A percentile compares a stretch with the other conserved stretches of the same genome.
These are phyloP conservation scores for Agrotis segetum DNA, from an alignment of 2,888 invertebrate genomes.

Conservation along the genomic window DNA sequence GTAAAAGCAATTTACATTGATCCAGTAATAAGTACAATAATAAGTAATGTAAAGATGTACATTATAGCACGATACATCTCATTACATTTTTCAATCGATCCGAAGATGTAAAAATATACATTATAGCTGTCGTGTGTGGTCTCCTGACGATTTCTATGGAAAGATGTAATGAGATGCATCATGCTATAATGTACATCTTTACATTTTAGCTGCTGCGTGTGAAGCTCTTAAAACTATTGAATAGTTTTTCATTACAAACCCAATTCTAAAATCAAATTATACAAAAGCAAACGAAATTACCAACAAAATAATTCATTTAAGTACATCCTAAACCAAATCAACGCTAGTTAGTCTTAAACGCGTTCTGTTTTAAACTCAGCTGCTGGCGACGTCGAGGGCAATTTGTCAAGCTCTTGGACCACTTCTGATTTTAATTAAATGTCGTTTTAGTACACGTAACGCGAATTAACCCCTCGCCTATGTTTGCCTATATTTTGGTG, in stretches of 20 bases:
- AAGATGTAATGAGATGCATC: too few species aligned
- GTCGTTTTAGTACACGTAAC: slow-evolving; percentile 80
- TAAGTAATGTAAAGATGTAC: too few species aligned
- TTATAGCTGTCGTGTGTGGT: too few species aligned
- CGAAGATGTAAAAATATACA: too few species aligned
- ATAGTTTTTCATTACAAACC: neutral
- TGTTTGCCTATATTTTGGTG: slow-evolving; percentile 55
- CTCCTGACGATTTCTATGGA: too few species aligned
- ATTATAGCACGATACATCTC: too few species aligned
- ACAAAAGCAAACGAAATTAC: slow-evolving; percentile 33
- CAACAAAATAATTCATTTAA: slow-evolving; percentile 57
- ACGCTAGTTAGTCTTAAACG: slow-evolving; percentile 66
- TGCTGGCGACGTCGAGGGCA: slow-evolving; percentile 81
- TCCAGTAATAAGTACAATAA: too few species aligned
- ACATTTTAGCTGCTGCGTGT: too few species aligned
- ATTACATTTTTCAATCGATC: too few species aligned
- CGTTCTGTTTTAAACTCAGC: slow-evolving; percentile 69
- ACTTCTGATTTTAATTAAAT: slow-evolving; percentile 87
- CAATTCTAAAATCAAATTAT: slow-evolving; percentile 11
- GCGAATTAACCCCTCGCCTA: slow-evolving; percentile 76
- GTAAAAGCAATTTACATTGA: too few species aligned
- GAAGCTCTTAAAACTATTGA: neutral
- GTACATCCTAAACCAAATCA: slow-evolving; percentile 63
- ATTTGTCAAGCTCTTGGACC: slow-evolving; percentile 82
- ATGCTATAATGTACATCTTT: too few species aligned